Evolutionary conservation across 2,113 vertebrate genomes (phyloP).

Genomic region (Bothrops jararaca): DNA sequence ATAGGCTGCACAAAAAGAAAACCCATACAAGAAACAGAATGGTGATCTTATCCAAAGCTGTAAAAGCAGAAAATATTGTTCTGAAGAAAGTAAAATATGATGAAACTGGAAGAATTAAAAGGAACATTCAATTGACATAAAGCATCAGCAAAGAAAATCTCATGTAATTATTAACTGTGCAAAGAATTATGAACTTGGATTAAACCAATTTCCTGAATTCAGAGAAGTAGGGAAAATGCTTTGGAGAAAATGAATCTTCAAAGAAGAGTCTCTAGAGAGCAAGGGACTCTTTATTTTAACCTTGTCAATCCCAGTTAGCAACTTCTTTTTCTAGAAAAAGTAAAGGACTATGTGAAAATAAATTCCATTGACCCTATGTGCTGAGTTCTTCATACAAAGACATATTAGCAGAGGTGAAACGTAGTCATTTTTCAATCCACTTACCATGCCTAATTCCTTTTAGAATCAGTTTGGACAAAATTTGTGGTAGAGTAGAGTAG

Average conservation of each 20-base stretch:
- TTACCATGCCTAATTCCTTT: conserved; percentile 37
- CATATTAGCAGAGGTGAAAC: background rate
- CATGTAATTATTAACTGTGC: background rate
- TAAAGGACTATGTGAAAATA: background rate
- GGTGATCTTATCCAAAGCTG: background rate
- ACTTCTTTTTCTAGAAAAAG: background rate
- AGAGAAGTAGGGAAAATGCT: no score
- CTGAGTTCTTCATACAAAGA: background rate
- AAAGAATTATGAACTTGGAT: background rate
- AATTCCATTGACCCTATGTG: background rate
- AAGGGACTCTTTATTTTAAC: background rate
- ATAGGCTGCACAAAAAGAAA: background rate
- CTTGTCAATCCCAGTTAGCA: background rate
- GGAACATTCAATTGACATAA: background rate
- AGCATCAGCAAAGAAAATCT: background rate
- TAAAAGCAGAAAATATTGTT: background rate
- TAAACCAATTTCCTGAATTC: background rate
- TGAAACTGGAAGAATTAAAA: background rate
- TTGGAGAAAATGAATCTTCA: background rate
- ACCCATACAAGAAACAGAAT: background rate
- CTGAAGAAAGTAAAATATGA: background rate
- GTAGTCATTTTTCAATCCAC: background rate
- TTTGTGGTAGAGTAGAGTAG: conserved; percentile 19
- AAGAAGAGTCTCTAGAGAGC: background rate
- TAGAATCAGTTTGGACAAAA: conserved; percentile 39